Base-by-base conservation (phyloP, 2,888 invertebrate species). In the Dromius quadrimaculatus region DNA sequence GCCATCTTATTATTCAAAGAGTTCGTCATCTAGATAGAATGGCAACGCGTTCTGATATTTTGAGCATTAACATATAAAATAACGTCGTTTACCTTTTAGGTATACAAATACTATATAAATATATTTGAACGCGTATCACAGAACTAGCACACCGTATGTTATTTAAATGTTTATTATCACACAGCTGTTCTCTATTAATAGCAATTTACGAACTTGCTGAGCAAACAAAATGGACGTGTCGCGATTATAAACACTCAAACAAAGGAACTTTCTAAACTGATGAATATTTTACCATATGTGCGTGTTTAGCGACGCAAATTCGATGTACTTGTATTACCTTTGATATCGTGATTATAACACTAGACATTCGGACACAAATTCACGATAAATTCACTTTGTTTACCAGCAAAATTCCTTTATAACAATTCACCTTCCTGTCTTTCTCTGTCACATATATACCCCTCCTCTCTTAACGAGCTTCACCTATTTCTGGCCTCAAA, bases 181-280 rank as follows among this genome's bases (percentile, higher is more conserved):
- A 73, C 73, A 73, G 71, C 73, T 73, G 73, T 71, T 68, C 71
- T 66, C 64, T 71, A 71, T 66, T 62, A 64, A 71, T 72, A 73
- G 70, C 61, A 45, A 57, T 66, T 71, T 63, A 68, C 71, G 71
- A 63, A 72, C 64, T 69, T 69, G 72, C 64, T 73, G 73, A 69
- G 64, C 71, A 73, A 73, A 80, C 81, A 81, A 81, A 80, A 81
- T 81, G 81, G 81, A 81, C 80, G 81, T 79, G 76, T 77, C 79
- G 70, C 73, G 74, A 68, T 74, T 73, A 74, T 63, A 64, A 59
- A 69, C 75, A 71, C 47, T 75, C 78, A 78, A 80, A 81, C 81
- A 81, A 81, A 81, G 80, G 76, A 75, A 73, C 73, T 74, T 70
- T 70, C 70, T 70, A 77, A 80, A 81, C 80, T 80, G 80, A 81